Base-by-base conservation (phyloP, 1,140 invertebrate species). In the Octopus sinensis region DNA sequence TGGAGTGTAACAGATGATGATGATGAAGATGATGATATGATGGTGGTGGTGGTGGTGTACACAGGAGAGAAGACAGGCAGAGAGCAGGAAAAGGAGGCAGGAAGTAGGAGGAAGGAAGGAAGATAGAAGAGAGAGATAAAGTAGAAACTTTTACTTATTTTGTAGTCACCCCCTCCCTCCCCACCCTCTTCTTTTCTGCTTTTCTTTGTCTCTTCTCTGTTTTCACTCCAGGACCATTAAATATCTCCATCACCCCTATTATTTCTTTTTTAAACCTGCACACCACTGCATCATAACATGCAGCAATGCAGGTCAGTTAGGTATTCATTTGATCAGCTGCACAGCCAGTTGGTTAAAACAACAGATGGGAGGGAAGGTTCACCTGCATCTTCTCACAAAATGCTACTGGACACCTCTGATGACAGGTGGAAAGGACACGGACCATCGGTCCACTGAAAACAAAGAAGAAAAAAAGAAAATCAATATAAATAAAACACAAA, bases 401-500 rank as follows among this genome's bases (percentile, higher is more conserved):
- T 83, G 17, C 76, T 82, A 79, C 80, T 84, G 6, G 84, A 81
- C 17, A 77, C 77, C 43, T 83, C 83, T 76, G 86, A 79, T 23
- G 88, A 87, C 76, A 89, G 80, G 81, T 90, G 88, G 79, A 90
- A 88, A 10, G 90, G 90, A 83, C 90, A 91, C 5, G 86, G 87
- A 30, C 90, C 90, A 75, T 90, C 90, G 23, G 90, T 91, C 90
- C 90, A 91, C 90, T 91, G 87, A 81, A 88, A 87, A 77, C 80
- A 52, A 82, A 56, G 83, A n/a, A 80, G 81, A 78, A 71, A 85
- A 78, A 83, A 73, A 84, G 79, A 82, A 56, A 10, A 73, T 73
- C 30, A 6, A 0, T n/a, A 73, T 9, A 10, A 5, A 17, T 9
- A 17, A 17, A 17, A 17, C 5, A 17, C 5, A 73, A 17, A 9